Base-by-base conservation (phyloP, 2,888 invertebrate genomes). In the Alloscopus bannaensis region DNA sequence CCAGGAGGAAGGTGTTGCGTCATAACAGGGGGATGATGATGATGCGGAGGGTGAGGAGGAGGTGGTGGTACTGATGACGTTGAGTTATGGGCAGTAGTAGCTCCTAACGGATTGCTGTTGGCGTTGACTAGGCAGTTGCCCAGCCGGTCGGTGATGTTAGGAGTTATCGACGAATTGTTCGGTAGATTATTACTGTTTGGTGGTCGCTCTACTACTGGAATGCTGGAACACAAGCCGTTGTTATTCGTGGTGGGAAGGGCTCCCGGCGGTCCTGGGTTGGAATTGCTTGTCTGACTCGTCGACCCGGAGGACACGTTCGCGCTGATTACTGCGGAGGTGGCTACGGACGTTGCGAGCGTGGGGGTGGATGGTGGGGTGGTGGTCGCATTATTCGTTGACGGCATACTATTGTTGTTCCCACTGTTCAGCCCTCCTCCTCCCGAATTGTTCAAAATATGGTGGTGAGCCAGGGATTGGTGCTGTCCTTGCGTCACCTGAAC, bases 401-500 rank as follows among this genome's bases (percentile, higher is more conserved):
- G 72, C 69, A 78, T 65, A 65, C 73, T 72, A 64, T 78, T 81
- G 60, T 81, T 78, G 72, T 73, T 77, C 64, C 77, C 77, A 29
- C 20, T 55, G 55, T 40, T 70, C 6, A 47, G 45, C 42, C 68
- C 68, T 28, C 79, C 68, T 16, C 52, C 52, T 24, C 22, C 20
- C 36, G 11, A 26, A n/a, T 60, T 60, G 16, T 68, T 20, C 28
- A 62, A 65, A 18, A 73, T 31, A 57, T 72, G 76, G 40, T 83
- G 83, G 24, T 81, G 77, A 50, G 84, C 55, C 22, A 79, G 81
- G 66, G 84, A 84, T 73, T 84, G 85, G 72, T 72, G 77, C 76
- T 80, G 80, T 80, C 93, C 95, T 95, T 91, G 95, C 93, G 95
- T 95, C 95, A 95, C 95, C 82, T 95, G 95, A 94, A 95, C 93